Evolutionary conservation across 2,888 invertebrate genomes (phyloP).

Genomic region (Coecobrya sp.): DNA sequence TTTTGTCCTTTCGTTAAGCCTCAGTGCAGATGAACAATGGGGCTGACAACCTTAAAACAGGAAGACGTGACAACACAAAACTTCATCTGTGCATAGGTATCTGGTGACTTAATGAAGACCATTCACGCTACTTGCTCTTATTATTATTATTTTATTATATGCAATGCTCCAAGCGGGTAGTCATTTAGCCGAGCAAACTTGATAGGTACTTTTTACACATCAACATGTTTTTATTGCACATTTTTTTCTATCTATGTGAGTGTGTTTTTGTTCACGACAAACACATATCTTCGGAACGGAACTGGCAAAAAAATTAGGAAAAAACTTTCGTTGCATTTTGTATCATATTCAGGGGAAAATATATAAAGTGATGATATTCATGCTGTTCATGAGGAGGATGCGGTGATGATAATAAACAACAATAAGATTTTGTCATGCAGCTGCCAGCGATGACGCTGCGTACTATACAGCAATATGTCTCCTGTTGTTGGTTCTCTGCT

Average conservation of each 20-base stretch:
- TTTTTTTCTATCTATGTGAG: not conserved
- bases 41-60: slow-evolving; percentile 61
- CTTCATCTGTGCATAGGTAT: not conserved
- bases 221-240: not conserved
- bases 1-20: slow-evolving; percentile 63
- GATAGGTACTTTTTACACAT: not conserved
- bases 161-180: not conserved
- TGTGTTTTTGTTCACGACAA: not conserved
- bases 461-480: not conserved
- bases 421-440: slow-evolving; percentile 19
- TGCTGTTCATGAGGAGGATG: not conserved
- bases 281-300: not conserved
- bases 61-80: slow-evolving; percentile 70
- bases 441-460: slow-evolving; percentile 4
- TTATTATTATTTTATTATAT: too few relatives aligned
- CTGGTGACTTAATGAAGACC: slow-evolving; percentile 23
- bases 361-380: not conserved
- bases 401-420: not conserved
- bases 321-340: not conserved
- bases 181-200: not conserved
- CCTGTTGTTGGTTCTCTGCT: not conserved
- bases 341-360: not conserved
- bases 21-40: slow-evolving; percentile 63
- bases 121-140: not conserved
- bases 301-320: not conserved